phyloP scores from a whole-genome alignment of 1,140 invertebrate genomes.

The Bemisia tabaci region DNA sequence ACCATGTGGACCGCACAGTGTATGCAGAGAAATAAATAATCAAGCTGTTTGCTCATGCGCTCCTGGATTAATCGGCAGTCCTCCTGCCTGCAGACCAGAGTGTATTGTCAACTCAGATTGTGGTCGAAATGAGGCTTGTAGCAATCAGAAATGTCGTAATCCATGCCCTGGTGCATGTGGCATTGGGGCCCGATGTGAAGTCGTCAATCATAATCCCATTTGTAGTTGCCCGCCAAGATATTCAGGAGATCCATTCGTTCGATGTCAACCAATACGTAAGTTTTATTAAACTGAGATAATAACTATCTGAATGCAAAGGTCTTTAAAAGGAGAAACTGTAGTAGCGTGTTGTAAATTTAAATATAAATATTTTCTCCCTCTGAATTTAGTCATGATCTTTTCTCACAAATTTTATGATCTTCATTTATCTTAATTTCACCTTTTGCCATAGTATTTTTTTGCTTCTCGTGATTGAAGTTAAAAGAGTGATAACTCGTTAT shows the following conservation, averaged over 20 bases:
- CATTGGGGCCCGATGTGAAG: slow-evolving; percentile 41
- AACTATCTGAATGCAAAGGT: too few relatives aligned
- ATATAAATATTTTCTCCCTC: too few relatives aligned
- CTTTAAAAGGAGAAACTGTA: too few relatives aligned
- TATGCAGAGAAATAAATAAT: slow-evolving; percentile 44
- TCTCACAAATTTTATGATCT: too few relatives aligned
- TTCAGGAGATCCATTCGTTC: slow-evolving; percentile 53
- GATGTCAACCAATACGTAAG: slow-evolving; percentile 34
- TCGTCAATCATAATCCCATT: slow-evolving; percentile 49
- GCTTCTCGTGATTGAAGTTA: too few relatives aligned
- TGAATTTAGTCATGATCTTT: too few relatives aligned
- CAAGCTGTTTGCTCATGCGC: slow-evolving; percentile 45
- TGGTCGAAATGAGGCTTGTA: slow-evolving; percentile 42
- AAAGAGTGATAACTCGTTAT: too few relatives aligned
- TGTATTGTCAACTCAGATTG: slow-evolving; percentile 50
- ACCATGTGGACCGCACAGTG: slow-evolving; percentile 52
- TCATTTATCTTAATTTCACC: too few relatives aligned
- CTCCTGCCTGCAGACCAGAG: slow-evolving; percentile 53
- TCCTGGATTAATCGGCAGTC: slow-evolving; percentile 46
- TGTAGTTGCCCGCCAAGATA: slow-evolving; percentile 50
- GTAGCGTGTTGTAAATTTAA: too few relatives aligned
- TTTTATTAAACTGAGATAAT: too few relatives aligned
- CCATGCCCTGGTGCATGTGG: slow-evolving; percentile 61
- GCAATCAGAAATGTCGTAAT: slow-evolving; percentile 49
- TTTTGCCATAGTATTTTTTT: too few relatives aligned